Conservation (phyloP, 2,113 vertebrate species). For the Hystrix cristata region DNA sequence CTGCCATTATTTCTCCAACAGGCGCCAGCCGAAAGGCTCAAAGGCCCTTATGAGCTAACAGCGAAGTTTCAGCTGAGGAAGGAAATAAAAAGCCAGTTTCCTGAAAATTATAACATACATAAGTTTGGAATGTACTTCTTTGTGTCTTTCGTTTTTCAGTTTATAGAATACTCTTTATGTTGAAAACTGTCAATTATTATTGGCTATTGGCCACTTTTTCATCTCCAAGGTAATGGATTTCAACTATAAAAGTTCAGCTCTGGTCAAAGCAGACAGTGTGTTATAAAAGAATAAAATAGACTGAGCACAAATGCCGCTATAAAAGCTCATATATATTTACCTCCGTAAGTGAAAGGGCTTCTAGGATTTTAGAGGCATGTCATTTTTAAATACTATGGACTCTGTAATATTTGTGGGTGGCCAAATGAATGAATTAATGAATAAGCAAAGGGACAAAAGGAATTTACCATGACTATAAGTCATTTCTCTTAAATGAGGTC, state of each 20-base stretch:
- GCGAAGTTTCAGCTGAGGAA: conserved; percentile 68
- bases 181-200: conserved; percentile 74
- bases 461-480: conserved; percentile 76
- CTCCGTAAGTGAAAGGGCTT: conserved; percentile 75
- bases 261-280: conserved; percentile 61
- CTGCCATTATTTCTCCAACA: conserved; percentile 71
- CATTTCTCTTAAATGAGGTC: conserved; percentile 77
- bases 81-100: conserved; percentile 69
- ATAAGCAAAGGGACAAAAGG: conserved; percentile 48
- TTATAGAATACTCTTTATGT: conserved; percentile 71
- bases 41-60: conserved; percentile 63
- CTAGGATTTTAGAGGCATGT: conserved; percentile 70
- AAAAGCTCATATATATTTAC: conserved; percentile 70
- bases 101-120: conserved; percentile 67
- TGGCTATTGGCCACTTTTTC: conserved; percentile 65
- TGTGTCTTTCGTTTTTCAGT: conserved; percentile 53
- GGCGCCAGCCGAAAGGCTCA: conserved; percentile 62
- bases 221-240: conserved; percentile 78
- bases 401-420: conserved; percentile 56
- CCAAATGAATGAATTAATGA: conserved; percentile 60
- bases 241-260: conserved; percentile 79
- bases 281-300: conserved; percentile 74
- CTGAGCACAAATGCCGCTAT: conserved; percentile 68
- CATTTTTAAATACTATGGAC: conserved; percentile 46
- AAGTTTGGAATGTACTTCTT: conserved; percentile 52